Conservation (phyloP, 92 coral and sea anemone genomes). For the Anthopleura xanthogrammica region DNA sequence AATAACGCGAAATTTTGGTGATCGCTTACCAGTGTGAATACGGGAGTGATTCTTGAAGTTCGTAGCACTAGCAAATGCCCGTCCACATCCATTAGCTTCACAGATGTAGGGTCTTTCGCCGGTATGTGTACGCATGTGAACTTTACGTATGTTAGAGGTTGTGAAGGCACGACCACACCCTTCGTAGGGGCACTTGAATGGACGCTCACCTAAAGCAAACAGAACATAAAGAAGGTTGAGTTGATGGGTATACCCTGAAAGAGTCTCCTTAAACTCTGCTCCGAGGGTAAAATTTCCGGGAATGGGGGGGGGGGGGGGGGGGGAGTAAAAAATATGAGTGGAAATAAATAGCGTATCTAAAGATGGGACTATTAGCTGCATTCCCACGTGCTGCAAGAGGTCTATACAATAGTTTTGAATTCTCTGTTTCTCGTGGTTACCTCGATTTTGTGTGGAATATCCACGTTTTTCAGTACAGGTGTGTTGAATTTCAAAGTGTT, state of each 20-base stretch:
- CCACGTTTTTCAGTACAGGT: too few species aligned
- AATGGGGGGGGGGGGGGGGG: too few species aligned
- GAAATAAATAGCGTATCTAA: too few species aligned
- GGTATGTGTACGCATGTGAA: conserved; percentile 98
- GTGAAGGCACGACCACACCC: conserved; percentile 93
- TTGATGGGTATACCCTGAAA: not conserved
- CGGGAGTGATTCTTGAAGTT: conserved; percentile 97
- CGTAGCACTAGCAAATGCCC: conserved; percentile 98
- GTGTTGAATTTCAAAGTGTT: too few species aligned
- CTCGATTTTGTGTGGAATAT: too few species aligned
- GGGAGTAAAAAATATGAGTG: too few species aligned
- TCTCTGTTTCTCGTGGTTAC: too few species aligned
- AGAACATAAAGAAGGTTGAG: not conserved
- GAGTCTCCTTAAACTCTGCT: too few species aligned
- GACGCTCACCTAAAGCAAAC: conserved; percentile 84
- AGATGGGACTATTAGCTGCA: too few species aligned
- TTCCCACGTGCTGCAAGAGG: too few species aligned
- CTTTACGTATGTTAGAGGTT: conserved; percentile 95
- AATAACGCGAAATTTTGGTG: not conserved
- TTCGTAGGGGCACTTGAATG: conserved; percentile 85
- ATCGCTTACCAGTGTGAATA: conserved; percentile 87
- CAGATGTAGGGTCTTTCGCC: conserved; percentile 98
- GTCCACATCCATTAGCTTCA: conserved; percentile 84
- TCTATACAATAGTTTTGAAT: too few species aligned
- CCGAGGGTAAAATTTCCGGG: too few species aligned